phyloP scores from a whole-genome alignment of 2,797 vertebrate species.

The Acridotheres tristis region DNA sequence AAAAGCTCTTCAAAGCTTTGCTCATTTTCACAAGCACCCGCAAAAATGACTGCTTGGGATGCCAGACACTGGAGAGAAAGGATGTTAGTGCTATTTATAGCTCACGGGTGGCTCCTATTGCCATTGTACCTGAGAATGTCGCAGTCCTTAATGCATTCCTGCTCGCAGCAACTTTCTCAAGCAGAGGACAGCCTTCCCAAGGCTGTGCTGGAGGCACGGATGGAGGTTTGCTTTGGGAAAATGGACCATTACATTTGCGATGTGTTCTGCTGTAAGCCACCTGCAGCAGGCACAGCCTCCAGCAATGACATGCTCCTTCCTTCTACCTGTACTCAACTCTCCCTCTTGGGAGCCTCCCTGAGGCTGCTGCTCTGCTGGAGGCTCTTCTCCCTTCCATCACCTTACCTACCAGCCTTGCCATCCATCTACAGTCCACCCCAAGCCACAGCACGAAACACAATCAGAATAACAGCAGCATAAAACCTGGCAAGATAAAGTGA shows the following conservation, averaged over 20 bases:
- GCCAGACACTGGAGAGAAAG: not conserved
- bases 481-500: not conserved
- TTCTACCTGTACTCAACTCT: not conserved
- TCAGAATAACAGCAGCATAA: not conserved
- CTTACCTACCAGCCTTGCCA: not conserved
- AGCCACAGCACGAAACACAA: not conserved
- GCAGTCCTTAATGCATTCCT: not conserved
- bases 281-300: not conserved
- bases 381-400: not conserved
- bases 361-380: not conserved
- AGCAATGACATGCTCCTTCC: not conserved
- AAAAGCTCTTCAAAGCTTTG: constrained; percentile 24
- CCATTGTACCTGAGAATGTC: not conserved
- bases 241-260: not conserved
- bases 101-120: not conserved
- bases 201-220: not conserved
- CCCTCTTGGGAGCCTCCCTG: not conserved
- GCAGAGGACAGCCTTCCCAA: not conserved
- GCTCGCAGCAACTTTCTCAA: not conserved
- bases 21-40: not conserved
- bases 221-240: not conserved
- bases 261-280: not conserved
- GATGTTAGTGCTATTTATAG: constrained; percentile 31
- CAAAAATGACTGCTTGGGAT: constrained; percentile 25
- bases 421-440: not conserved